These are phyloP conservation scores for Thymelicus sylvestris DNA, from an alignment of 2,888 invertebrate species.

Conservation along the genomic window DNA sequence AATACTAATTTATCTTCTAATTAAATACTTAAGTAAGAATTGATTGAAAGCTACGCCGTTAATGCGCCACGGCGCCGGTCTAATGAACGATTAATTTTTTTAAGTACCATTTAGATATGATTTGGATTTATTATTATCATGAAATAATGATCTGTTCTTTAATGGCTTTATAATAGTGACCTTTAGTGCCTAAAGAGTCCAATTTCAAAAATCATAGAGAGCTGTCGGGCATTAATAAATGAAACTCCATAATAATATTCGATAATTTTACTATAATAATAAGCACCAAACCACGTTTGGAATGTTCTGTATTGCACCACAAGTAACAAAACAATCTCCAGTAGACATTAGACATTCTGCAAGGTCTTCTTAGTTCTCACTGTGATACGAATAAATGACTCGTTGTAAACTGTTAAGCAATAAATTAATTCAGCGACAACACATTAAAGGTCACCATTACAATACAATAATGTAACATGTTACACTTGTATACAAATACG, in stretches of 20 bases:
- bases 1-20: conserved; percentile 53
- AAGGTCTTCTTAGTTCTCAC: conserved; percentile 42
- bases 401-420: conserved; percentile 49
- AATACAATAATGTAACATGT: conserved; percentile 42
- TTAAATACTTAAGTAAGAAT: conserved; percentile 63
- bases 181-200: conserved; percentile 59
- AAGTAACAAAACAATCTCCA: conserved; percentile 68
- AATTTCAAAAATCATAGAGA: conserved; percentile 50
- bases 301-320: conserved; percentile 83
- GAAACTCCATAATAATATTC: conserved; percentile 70
- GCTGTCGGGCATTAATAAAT: conserved; percentile 66
- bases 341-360: conserved; percentile 57
- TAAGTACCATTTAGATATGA: conserved; percentile 51
- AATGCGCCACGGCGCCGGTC: conserved; percentile 11
- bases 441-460: conserved; percentile 80
- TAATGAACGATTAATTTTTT: conserved; percentile 39
- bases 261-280: conserved; percentile 79
- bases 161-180: conserved; percentile 67
- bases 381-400: conserved; percentile 48
- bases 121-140: conserved; percentile 24
- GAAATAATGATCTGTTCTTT: background rate
- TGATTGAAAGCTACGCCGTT: conserved; percentile 53
- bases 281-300: conserved; percentile 83
- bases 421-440: conserved; percentile 67
- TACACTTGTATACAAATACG: conserved; percentile 31